Evolutionary conservation across 2,888 invertebrate species (phyloP).

Genomic region (Agrotis segetum): DNA sequence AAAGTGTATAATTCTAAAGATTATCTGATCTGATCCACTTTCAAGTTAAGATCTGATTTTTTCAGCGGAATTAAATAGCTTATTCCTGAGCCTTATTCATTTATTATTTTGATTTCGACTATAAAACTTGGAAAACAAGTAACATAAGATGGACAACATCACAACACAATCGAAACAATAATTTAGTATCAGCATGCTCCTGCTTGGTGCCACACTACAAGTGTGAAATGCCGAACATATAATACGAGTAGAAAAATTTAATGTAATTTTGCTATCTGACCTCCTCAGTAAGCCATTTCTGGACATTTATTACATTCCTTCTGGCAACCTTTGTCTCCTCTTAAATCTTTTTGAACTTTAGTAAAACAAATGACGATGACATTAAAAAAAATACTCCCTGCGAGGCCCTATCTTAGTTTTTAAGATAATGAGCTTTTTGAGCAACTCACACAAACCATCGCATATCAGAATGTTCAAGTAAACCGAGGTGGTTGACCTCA

Average conservation of each 20-base stretch:
- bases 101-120: background rate
- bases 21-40: too few relatives aligned
- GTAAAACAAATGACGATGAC: background rate
- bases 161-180: too few relatives aligned
- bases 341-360: background rate
- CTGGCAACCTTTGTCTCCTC: background rate
- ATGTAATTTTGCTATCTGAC: too few relatives aligned
- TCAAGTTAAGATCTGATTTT: too few relatives aligned
- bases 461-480: slow-evolving; percentile 15
- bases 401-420: background rate
- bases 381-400: background rate
- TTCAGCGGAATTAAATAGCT: too few relatives aligned
- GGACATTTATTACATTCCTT: background rate
- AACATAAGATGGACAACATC: background rate
- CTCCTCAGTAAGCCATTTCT: background rate
- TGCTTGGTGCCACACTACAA: too few relatives aligned
- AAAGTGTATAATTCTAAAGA: too few relatives aligned
- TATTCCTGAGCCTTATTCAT: background rate
- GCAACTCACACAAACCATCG: background rate
- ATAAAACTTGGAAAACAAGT: background rate
- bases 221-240: too few relatives aligned
- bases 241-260: too few relatives aligned
- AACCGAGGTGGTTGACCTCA: slow-evolving; percentile 28
- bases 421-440: slow-evolving; percentile 5
- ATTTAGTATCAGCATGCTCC: too few relatives aligned